These are phyloP conservation scores for Pachycephala philippinensis DNA, from an alignment of 2,113 vertebrate genomes.

Conservation along the genomic window DNA sequence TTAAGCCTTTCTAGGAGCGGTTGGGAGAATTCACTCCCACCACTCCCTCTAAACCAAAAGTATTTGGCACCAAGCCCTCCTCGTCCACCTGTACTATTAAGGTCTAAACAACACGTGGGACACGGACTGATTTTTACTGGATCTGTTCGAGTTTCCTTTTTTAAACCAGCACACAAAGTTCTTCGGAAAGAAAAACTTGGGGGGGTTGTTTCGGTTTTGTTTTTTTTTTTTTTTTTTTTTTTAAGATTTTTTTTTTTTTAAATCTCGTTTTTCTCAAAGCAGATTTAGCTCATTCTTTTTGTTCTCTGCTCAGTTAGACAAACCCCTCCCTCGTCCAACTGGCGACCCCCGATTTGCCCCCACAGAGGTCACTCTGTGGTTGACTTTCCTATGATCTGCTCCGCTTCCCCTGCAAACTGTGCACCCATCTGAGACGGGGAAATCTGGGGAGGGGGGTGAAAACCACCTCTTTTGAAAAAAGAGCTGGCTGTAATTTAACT, in stretches of 20 bases:
- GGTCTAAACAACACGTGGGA: conserved; percentile 69
- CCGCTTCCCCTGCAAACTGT: not conserved
- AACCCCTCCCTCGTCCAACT: not conserved
- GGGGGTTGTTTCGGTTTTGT: not conserved
- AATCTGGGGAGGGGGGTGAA: not conserved
- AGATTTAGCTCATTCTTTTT: not conserved
- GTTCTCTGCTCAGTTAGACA: not conserved
- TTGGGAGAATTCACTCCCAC: conserved; percentile 87
- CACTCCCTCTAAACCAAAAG: conserved; percentile 94
- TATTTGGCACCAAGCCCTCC: conserved; percentile 89
- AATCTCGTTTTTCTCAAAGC: not conserved
- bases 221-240: not conserved
- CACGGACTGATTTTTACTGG: not conserved
- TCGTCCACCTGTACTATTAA: conserved; percentile 90
- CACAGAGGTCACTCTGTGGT: not conserved
- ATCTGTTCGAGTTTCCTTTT: conserved; percentile 11
- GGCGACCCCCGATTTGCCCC: not conserved
- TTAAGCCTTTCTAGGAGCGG: conserved; percentile 85
- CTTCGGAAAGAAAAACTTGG: not conserved
- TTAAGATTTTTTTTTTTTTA: not conserved
- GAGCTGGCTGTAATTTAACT: not conserved
- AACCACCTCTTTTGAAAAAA: conserved; percentile 10
- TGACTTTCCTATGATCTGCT: not conserved
- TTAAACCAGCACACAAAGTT: not conserved
- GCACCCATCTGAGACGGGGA: not conserved